phyloP scores from a whole-genome alignment of 1,140 invertebrate species.

The Hyphantria cunea region DNA sequence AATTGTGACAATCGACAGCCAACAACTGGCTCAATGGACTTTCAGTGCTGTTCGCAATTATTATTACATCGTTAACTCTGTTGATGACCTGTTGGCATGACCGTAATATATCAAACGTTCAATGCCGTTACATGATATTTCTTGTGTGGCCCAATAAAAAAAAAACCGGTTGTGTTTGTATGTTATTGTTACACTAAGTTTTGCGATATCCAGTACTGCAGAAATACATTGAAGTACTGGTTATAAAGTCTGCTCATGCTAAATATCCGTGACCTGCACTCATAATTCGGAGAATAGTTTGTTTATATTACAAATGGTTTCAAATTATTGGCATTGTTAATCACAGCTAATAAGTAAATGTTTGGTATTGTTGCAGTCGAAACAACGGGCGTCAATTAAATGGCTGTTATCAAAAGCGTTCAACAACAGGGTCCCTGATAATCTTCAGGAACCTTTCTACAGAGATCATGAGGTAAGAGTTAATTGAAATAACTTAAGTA shows the following conservation, averaged over 20 bases:
- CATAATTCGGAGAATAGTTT: too few relatives aligned
- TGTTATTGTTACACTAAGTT: neutral
- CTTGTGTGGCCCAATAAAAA: neutral
- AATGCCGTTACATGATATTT: conserved; percentile 1
- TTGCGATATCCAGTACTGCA: too few relatives aligned
- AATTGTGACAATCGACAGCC: conserved; percentile 50
- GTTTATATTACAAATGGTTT: too few relatives aligned
- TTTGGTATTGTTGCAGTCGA: conserved; percentile 89
- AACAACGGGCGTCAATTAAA: conserved; percentile 97
- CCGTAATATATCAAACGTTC: conserved; percentile 14
- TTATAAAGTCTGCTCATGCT: too few relatives aligned
- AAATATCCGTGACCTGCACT: too few relatives aligned
- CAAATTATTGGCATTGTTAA: too few relatives aligned
- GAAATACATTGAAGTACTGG: too few relatives aligned
- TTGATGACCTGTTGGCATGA: conserved; percentile 7
- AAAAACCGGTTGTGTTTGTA: neutral
- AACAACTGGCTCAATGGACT: conserved; percentile 34
- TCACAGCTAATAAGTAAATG: neutral
- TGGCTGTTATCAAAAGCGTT: conserved; percentile 98
- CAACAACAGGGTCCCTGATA: conserved; percentile 96
- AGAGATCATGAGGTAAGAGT: conserved; percentile 94
- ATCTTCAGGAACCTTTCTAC: conserved; percentile 96
- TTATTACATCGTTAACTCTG: conserved; percentile 27
- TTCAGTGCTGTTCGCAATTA: conserved; percentile 30
- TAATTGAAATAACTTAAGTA: too few relatives aligned